Evolutionary conservation across 2,888 invertebrate species (phyloP).

Genomic region (Eristalis pertinax): DNA sequence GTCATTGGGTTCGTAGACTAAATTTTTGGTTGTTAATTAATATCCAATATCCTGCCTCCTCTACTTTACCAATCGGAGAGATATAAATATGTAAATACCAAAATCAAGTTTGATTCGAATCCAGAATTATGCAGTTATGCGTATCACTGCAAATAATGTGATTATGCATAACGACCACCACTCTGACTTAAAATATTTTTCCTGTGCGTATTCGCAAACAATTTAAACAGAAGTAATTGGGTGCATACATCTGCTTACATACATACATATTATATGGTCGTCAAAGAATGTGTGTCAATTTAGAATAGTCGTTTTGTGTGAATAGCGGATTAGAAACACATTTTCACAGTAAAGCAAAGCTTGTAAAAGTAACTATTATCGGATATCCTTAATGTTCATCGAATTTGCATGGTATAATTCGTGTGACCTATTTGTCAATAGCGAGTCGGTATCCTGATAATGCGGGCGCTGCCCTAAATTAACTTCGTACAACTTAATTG

Average conservation of each 20-base stretch:
- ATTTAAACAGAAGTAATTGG: not conserved
- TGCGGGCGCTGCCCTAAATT: not conserved
- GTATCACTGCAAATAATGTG: not conserved
- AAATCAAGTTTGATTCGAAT: conserved; percentile 19
- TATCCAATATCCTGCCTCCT: not conserved
- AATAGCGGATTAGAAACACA: not conserved
- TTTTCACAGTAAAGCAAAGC: not conserved
- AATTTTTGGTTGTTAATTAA: conserved; percentile 11
- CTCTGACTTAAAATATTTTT: conserved; percentile 21
- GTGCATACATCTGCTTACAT: not conserved
- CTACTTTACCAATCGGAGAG: not conserved
- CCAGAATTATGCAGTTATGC: not conserved
- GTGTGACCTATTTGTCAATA: not conserved
- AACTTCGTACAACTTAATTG: not conserved
- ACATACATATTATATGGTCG: not conserved
- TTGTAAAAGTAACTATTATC: conserved; percentile 8
- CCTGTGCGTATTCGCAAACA: not conserved
- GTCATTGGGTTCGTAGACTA: not conserved
- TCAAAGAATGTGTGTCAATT: not conserved
- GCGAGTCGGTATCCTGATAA: not conserved
- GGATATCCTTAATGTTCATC: conserved; percentile 20
- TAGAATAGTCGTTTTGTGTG: not conserved
- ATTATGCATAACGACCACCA: conserved; percentile 22
- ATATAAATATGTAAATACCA: not conserved
- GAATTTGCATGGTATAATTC: conserved; percentile 29